Evolutionary conservation across 2,888 invertebrate species (phyloP).

Genomic region (Orthonychiurus folsomi): DNA sequence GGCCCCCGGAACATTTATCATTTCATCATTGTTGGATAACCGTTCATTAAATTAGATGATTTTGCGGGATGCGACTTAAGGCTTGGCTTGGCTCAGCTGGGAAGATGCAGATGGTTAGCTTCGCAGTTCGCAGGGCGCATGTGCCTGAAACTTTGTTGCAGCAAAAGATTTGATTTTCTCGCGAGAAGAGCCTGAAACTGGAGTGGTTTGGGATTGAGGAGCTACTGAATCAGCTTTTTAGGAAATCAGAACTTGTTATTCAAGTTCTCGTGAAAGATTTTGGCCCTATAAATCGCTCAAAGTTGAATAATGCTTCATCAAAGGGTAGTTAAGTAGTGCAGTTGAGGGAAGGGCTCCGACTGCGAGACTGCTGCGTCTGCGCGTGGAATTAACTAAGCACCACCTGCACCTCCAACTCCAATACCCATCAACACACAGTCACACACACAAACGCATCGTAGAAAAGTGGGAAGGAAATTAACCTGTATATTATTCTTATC

Average conservation of each 20-base stretch:
- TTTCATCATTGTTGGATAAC: background rate
- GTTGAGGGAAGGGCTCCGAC: background rate
- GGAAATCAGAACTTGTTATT: background rate
- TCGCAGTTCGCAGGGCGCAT: background rate
- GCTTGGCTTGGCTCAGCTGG: background rate
- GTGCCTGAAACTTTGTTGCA: background rate
- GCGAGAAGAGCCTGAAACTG: background rate
- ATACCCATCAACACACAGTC: too few relatives aligned
- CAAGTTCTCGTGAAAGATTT: background rate
- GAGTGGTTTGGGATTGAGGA: too few relatives aligned
- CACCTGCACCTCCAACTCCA: too few relatives aligned
- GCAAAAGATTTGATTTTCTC: background rate
- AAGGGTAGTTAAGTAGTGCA: background rate
- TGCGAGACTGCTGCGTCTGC: too few relatives aligned
- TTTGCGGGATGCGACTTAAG: background rate
- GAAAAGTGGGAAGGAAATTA: background rate
- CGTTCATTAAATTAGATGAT: background rate
- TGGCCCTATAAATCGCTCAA: slow-evolving; percentile 1
- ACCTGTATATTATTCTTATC: slow-evolving; percentile 1
- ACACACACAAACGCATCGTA: too few relatives aligned
- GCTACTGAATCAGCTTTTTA: background rate
- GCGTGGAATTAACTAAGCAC: too few relatives aligned
- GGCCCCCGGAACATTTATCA: background rate
- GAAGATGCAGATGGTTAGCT: too few relatives aligned
- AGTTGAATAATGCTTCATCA: background rate